Evolutionary conservation across 2,113 vertebrate genomes (phyloP).

Genomic region (Alectura lathami): DNA sequence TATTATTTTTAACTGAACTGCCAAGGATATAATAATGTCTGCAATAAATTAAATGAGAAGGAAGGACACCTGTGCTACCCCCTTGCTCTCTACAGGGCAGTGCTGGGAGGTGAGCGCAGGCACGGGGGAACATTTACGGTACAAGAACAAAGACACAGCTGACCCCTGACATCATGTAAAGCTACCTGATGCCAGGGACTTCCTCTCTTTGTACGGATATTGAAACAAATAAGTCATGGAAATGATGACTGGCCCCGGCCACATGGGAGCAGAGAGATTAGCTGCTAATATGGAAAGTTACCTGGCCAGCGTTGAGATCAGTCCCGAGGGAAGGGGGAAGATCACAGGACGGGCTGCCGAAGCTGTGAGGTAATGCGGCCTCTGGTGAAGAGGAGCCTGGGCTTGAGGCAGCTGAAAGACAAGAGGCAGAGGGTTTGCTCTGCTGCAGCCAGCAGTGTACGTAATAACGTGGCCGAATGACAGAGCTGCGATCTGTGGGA

Average conservation of each 20-base stretch:
- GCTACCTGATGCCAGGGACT: slow-evolving; percentile 60
- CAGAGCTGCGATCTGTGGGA: slow-evolving; percentile 21
- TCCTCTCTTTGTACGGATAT: slow-evolving; percentile 65
- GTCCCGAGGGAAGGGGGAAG: slow-evolving; percentile 31
- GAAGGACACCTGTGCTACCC: slow-evolving; percentile 3
- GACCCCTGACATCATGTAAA: slow-evolving; percentile 62
- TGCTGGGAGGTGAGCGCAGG: neutral
- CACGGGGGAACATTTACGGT: neutral
- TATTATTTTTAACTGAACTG: neutral
- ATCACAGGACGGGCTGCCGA: slow-evolving; percentile 42
- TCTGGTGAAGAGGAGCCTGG: slow-evolving; percentile 48
- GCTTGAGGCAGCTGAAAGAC: neutral
- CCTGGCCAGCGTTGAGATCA: slow-evolving; percentile 63
- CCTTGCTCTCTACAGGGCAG: neutral
- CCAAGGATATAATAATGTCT: neutral
- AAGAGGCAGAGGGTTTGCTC: slow-evolving; percentile 20
- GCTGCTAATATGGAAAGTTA: slow-evolving; percentile 75
- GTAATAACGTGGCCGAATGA: slow-evolving; percentile 35
- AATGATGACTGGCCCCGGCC: slow-evolving; percentile 59
- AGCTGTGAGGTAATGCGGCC: slow-evolving; percentile 46
- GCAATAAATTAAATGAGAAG: slow-evolving; percentile 38
- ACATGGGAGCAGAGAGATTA: slow-evolving; percentile 66
- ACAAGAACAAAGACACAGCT: slow-evolving; percentile 13
- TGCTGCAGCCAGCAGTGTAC: slow-evolving; percentile 43
- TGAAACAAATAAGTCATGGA: slow-evolving; percentile 72